Evolutionary conservation across 2,797 vertebrate species (phyloP), one percentile per base, ranked within the genome.

Genomic region (Pseudomugil tenellus): DNA sequence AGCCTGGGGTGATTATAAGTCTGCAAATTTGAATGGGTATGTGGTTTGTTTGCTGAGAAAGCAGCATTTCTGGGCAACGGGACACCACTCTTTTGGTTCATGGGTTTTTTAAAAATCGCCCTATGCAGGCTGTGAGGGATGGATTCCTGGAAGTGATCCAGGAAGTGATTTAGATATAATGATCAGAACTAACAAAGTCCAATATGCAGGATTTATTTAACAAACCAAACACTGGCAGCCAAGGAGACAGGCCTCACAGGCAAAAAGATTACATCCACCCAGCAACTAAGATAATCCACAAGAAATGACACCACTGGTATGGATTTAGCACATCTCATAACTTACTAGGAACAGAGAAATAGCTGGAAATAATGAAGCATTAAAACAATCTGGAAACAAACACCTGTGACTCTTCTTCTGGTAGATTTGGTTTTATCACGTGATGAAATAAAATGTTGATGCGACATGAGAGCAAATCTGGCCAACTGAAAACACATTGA

Each of bases 31-130:
- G 74, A 77, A 66, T 65, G 74, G 69, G 59, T 37, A 70, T 72
- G 55, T 57, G 68, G 58, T 79, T 84, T 81, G 67, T 79, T 81
- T 83, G 48, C 58, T 79, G 43, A 82, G 63, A 81, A 87, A 89
- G 73, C 79, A 76, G 75, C 58, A 39, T 72, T 73, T 77, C 70
- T 69, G 63, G 62, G 26, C 67, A 56, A 66, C 70, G 55, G 74
- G 77, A 77, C 46, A 52, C 23, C 67, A 51, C 56, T 58, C 43
- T 69, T 70, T 6, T 12, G 70, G 72, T 86, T 84, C 63, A 83
- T 66, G 53, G 74, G 39, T 67, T 81, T 88, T 71, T 37, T n/a
- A n/a, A 37, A 85, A 88, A 87, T 81, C 62, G 79, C 70, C 65
- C 57, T 80, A 23, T 25, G 59, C 70, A 17, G 70, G 21, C 48